A percentile compares a stretch with the other conserved stretches of the same genome.
Evolutionary conservation across 2,888 invertebrate species (phyloP).

Genomic region (Patella caerulea): DNA sequence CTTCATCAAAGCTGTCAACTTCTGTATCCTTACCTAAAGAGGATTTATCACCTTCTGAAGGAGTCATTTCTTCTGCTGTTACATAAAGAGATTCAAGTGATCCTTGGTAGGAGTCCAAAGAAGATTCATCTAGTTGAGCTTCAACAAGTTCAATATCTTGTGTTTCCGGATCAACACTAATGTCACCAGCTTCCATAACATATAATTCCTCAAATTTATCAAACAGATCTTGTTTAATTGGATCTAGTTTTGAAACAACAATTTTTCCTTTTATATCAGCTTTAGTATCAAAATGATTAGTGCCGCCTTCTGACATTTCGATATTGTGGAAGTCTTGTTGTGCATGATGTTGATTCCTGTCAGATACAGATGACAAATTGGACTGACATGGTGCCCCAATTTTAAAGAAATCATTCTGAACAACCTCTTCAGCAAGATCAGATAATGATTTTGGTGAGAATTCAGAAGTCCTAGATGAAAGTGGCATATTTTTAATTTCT

Average conservation of each 20-base stretch:
- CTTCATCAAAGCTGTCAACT: conserved; percentile 9
- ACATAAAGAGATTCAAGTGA: conserved; percentile 6
- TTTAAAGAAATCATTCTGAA: neutral
- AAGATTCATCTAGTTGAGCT: neutral
- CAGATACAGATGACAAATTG: neutral
- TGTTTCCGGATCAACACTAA: neutral
- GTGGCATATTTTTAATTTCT: neutral
- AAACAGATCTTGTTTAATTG: conserved; percentile 3
- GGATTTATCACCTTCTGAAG: conserved; percentile 11
- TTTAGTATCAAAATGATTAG: neutral
- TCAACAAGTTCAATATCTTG: neutral
- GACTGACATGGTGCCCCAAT: neutral
- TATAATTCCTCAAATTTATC: conserved; percentile 8
- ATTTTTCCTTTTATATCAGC: neutral
- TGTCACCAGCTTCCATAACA: neutral
- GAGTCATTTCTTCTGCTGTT: conserved; percentile 12
- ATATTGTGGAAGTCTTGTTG: neutral
- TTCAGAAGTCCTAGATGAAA: neutral
- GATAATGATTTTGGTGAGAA: neutral
- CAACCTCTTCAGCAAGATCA: neutral
- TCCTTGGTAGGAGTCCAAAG: neutral
- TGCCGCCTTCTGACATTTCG: neutral
- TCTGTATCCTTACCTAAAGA: conserved; percentile 1
- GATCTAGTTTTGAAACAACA: neutral
- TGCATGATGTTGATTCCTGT: neutral